phyloP scores from a whole-genome alignment of 2,888 invertebrate species.

The Meloe dianella region DNA sequence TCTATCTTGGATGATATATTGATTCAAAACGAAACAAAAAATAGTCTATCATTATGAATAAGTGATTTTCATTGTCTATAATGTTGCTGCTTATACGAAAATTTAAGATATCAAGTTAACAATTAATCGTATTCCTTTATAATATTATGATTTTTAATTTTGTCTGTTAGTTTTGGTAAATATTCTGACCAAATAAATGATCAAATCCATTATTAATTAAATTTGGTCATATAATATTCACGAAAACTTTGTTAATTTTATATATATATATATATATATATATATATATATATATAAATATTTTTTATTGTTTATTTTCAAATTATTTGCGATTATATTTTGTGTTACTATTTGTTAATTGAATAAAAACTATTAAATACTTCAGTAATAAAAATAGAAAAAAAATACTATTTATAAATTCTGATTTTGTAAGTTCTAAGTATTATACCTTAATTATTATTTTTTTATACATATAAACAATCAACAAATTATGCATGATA shows the following conservation, averaged over 20 bases:
- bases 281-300: neutral
- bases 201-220: too few species aligned
- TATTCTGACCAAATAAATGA: neutral
- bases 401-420: conserved; percentile 3
- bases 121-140: neutral
- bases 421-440: conserved; percentile 13
- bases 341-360: conserved; percentile 10
- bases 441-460: conserved; percentile 37
- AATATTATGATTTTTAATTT: neutral
- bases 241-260: neutral
- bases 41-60: conserved; percentile 24
- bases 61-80: conserved; percentile 19
- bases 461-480: conserved; percentile 39
- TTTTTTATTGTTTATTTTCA: conserved; percentile 11
- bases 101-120: neutral
- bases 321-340: neutral
- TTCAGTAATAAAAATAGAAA: conserved; percentile 3
- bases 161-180: neutral
- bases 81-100: neutral
- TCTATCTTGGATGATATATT: conserved; percentile 27
- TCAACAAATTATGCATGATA: conserved; percentile 46
- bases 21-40: conserved; percentile 11
- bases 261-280: neutral
- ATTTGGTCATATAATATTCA: neutral
- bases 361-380: conserved; percentile 4